Evolutionary conservation across 23 tunicate species (phyloP).

Genomic region (Botrylloides violaceus): DNA sequence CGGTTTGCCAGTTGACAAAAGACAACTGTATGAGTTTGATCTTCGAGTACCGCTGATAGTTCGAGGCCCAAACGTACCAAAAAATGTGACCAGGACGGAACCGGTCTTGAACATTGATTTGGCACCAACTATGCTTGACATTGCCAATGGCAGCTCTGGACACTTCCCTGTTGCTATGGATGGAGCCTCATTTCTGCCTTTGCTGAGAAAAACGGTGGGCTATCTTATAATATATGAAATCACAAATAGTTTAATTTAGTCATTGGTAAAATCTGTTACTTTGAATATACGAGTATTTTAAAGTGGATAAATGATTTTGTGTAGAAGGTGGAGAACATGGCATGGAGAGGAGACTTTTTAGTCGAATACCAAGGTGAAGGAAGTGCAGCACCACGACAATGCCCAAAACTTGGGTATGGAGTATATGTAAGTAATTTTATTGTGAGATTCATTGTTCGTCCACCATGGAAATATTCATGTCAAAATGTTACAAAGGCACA

Average conservation of each 20-base stretch:
- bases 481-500: no score
- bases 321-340: no score
- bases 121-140: constrained; percentile 84
- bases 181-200: constrained; percentile 51
- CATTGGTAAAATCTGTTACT: no score
- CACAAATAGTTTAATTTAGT: no score
- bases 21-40: constrained; percentile 92
- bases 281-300: no score
- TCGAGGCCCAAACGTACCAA: constrained; percentile 81
- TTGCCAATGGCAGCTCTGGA: constrained; percentile 48
- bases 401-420: constrained; percentile 62
- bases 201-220: constrained; percentile 39
- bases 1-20: constrained; percentile 88
- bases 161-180: constrained; percentile 57
- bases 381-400: constrained; percentile 19
- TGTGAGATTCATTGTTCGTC: no score
- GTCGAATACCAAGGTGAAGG: constrained; percentile 98
- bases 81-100: constrained; percentile 55
- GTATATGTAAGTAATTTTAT: constrained; percentile 60
- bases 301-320: no score
- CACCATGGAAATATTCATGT: no score
- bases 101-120: constrained; percentile 66
- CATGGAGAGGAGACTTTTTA: constrained; percentile 88
- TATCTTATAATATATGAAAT: no score
- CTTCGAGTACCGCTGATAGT: constrained; percentile 79